Evolutionary conservation across 2,888 invertebrate genomes (phyloP).

Genomic region (Machimus atricapillus): DNA sequence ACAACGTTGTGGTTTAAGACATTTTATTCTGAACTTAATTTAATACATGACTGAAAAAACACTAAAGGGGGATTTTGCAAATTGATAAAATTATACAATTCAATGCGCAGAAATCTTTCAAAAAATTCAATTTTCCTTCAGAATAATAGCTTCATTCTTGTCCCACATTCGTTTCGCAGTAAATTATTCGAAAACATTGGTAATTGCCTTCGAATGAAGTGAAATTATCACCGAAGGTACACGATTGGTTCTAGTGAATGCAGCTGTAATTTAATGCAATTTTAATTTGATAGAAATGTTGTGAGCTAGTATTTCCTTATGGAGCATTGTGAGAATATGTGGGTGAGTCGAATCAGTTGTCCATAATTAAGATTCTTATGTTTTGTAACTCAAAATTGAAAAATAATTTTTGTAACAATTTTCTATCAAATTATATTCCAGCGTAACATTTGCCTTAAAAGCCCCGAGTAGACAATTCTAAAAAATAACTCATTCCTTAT

Average conservation of each 20-base stretch:
- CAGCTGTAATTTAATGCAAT: background rate
- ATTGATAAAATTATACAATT: background rate
- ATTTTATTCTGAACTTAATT: background rate
- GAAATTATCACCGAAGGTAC: background rate
- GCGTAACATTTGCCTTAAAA: background rate
- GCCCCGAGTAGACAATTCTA: background rate
- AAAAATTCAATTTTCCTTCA: constrained; percentile 12
- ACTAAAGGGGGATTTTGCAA: background rate
- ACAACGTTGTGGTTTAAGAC: background rate
- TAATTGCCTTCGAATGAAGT: background rate
- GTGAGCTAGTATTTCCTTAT: background rate
- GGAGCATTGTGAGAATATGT: background rate
- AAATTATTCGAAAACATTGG: background rate
- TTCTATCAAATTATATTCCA: background rate
- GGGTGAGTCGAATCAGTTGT: background rate
- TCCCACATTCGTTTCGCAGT: background rate
- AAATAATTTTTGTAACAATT: background rate
- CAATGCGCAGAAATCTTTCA: background rate
- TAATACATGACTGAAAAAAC: background rate
- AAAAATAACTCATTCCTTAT: background rate
- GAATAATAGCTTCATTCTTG: background rate
- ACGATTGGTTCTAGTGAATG: background rate
- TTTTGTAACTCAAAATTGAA: background rate
- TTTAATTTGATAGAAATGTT: background rate
- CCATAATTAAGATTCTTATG: background rate